Conservation (phyloP, 2,888 invertebrate genomes). For the Plemyria rubiginata region DNA sequence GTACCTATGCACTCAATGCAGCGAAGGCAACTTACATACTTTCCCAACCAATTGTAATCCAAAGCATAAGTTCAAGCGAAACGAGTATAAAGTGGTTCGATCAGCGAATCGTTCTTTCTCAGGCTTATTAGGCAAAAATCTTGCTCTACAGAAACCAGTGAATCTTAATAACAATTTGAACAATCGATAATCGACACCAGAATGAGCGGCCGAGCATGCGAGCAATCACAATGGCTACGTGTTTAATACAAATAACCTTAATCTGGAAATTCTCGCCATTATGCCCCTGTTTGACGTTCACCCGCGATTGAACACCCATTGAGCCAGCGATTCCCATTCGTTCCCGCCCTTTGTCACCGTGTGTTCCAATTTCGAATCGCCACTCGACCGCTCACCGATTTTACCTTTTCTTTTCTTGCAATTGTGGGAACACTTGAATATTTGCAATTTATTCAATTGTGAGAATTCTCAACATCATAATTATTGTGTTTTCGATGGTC, state of each 20-base stretch:
- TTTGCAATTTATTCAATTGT: constrained; percentile 68
- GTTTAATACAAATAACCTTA: constrained; percentile 79
- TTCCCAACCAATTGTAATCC: constrained; percentile 31
- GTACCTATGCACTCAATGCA: constrained; percentile 4
- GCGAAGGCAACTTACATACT: not conserved
- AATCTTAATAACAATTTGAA: constrained; percentile 54
- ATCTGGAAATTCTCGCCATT: constrained; percentile 65
- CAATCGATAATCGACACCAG: constrained; percentile 57
- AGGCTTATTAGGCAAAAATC: constrained; percentile 60
- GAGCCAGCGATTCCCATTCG: constrained; percentile 49
- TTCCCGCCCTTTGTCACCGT: constrained; percentile 64
- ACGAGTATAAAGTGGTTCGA: constrained; percentile 38
- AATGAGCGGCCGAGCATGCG: constrained; percentile 58
- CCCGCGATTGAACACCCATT: constrained; percentile 72
- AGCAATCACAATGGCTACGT: constrained; percentile 65
- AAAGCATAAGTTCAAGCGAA: constrained; percentile 26
- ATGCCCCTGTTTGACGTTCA: constrained; percentile 70
- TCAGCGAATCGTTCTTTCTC: constrained; percentile 56
- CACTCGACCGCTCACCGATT: constrained; percentile 66
- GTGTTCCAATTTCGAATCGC: constrained; percentile 55
- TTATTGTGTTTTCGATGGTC: constrained; percentile 62
- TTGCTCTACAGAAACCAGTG: constrained; percentile 55
- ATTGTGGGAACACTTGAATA: constrained; percentile 77
- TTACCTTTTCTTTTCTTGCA: constrained; percentile 55
- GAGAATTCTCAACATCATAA: constrained; percentile 63